Percentiles rank a stretch among this genome's conserved stretches.
Evolutionary conservation across 2,797 vertebrate species (phyloP).

Genomic region (Sebastolobus alascanus): DNA sequence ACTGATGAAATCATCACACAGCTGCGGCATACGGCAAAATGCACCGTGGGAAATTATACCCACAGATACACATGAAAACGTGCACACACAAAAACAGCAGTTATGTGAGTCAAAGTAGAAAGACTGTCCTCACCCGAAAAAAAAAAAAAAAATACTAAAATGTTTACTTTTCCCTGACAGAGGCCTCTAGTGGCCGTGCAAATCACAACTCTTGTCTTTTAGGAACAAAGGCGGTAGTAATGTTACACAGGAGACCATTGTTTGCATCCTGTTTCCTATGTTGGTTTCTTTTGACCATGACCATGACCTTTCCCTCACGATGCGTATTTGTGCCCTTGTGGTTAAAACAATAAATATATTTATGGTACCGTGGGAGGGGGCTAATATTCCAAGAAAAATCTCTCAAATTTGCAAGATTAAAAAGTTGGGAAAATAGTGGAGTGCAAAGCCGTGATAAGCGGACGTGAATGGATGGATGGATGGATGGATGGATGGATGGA

Average conservation of each 20-base stretch:
- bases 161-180: neutral
- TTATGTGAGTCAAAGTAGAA: neutral
- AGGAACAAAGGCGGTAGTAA: neutral
- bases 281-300: neutral
- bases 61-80: constrained; percentile 1
- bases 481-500: too few species aligned
- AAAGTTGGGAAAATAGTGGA: too few species aligned
- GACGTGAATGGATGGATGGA: too few species aligned
- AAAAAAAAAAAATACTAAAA: neutral
- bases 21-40: constrained; percentile 6
- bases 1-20: constrained; percentile 30
- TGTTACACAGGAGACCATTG: neutral
- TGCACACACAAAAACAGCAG: neutral
- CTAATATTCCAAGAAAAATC: too few species aligned
- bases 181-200: neutral
- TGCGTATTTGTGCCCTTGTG: too few species aligned
- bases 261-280: neutral
- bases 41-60: constrained; percentile 7
- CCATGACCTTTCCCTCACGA: neutral
- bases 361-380: too few species aligned
- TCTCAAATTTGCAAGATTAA: too few species aligned
- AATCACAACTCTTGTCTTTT: neutral
- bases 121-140: neutral
- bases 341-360: too few species aligned
- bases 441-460: too few species aligned